Evolutionary conservation across 1,140 invertebrate species (phyloP), one percentile per base, ranked within the genome.

Genomic region (Neodiprion fabricii): DNA sequence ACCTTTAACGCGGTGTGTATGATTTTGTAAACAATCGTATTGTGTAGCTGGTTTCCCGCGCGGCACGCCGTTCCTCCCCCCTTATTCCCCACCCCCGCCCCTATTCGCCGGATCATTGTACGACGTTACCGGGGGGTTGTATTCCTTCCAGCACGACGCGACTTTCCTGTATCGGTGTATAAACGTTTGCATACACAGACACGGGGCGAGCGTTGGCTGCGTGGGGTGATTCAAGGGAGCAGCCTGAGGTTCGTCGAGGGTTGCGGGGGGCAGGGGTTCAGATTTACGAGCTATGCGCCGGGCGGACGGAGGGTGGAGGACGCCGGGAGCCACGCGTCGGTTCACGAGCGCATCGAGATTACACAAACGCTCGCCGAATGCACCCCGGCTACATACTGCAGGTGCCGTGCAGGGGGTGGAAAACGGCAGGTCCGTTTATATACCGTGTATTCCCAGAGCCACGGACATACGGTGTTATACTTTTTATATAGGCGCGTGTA

Each of bases 241-340:
- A 17, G 28, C 28, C 28, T 40, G 50, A 67, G 77, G n/a, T 9
- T 14, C 12, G 47, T 73, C 71, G 75, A 74, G 71, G 75, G 76
- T 74, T 78, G 70, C 70, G 48, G n/a, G 9, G 11, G 53, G 53
- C 11, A 17, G 53, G n/a, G n/a, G 53, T 14, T 14, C 78, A 82
- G 81, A 82, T 82, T 82, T 82, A 82, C 81, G 81, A 82, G 81
- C 81, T 82, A 82, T 82, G 81, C 79, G 77, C 28, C 5, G 75
- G 73, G 68, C 67, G 75, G 68, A 71, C 71, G 67, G 53, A 74
- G 70, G 74, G 28, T 40, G 5, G 28, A 40, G 28, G 28, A 40
- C 28, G 28, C 28, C 28, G 28, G 28, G 28, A 40, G 28, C 28
- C 28, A 40, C 28, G 28, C 28, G 28, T 40, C 28, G 28, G 28